phyloP scores from a whole-genome alignment of 2,797 vertebrate species.

The Gadopsis marmoratus region DNA sequence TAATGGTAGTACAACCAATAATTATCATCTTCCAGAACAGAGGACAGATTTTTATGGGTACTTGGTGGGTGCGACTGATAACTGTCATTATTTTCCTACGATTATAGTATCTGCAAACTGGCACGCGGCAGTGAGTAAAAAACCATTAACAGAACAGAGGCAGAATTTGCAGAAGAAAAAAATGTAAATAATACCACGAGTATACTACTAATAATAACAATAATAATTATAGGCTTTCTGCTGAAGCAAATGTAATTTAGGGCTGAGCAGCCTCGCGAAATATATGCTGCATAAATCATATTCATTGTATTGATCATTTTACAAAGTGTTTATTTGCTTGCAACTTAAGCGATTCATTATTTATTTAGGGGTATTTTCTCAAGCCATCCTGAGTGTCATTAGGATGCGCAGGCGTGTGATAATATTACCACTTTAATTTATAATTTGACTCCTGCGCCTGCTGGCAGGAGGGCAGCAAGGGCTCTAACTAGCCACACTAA shows the following conservation, averaged over 20 bases:
- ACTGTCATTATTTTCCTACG: conserved; percentile 87
- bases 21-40: conserved; percentile 88
- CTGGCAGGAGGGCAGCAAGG: conserved; percentile 73
- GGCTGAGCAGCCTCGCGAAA: conserved; percentile 12
- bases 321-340: conserved; percentile 19
- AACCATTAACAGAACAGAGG: conserved; percentile 75
- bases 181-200: conserved; percentile 67
- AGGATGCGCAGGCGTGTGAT: conserved; percentile 56
- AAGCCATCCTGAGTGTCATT: conserved; percentile 38
- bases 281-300: conserved; percentile 32
- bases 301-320: conserved; percentile 40
- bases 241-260: conserved; percentile 19
- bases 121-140: conserved; percentile 73
- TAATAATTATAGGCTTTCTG: conserved; percentile 52
- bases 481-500: conserved; percentile 89
- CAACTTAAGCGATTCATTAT: conserved; percentile 19
- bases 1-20: conserved; percentile 88
- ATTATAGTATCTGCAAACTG: conserved; percentile 86
- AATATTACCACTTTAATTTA: conserved; percentile 68
- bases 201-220: conserved; percentile 57
- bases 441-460: conserved; percentile 60
- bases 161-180: conserved; percentile 65
- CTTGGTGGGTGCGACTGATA: conserved; percentile 87
- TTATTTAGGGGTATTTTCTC: conserved; percentile 28
- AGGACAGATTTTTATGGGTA: conserved; percentile 86